phyloP scores from a whole-genome alignment of 2,797 vertebrate species.

The Garrulus glandarius region DNA sequence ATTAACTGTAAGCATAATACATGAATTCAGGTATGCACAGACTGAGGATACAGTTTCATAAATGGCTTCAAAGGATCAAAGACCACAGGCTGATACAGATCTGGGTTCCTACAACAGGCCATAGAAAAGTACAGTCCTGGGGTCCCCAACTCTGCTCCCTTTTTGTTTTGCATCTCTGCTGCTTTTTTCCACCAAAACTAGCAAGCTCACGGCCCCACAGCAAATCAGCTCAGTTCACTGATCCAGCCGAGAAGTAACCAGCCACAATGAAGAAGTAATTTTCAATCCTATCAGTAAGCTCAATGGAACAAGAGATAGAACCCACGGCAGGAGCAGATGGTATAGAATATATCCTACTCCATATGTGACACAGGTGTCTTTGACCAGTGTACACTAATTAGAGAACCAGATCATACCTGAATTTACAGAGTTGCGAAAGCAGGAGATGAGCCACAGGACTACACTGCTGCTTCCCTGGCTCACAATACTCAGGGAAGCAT shows the following conservation, averaged over 20 bases:
- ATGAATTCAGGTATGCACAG: not conserved
- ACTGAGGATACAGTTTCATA: not conserved
- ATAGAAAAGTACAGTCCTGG: not conserved
- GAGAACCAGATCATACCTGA: rapidly evolving
- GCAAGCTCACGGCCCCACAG: not conserved
- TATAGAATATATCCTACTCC: not conserved
- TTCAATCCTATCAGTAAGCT: not conserved
- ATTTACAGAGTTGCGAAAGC: not conserved
- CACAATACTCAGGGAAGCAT: not conserved
- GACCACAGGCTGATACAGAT: not conserved
- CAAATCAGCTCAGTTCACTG: not conserved
- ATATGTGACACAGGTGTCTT: not conserved
- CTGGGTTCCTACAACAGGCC: too few relatives aligned
- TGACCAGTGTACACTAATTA: not conserved
- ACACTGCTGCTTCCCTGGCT: not conserved
- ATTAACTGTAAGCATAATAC: not conserved
- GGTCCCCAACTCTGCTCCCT: not conserved
- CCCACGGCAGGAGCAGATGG: not conserved
- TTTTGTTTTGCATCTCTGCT: not conserved
- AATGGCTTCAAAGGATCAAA: not conserved
- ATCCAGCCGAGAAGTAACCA: not conserved
- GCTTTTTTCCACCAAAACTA: not conserved
- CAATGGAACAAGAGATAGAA: not conserved
- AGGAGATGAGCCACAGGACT: not conserved
- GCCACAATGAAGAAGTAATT: not conserved